Conservation (phyloP, 2,113 vertebrate species). For the Cheirogaleus medius region DNA sequence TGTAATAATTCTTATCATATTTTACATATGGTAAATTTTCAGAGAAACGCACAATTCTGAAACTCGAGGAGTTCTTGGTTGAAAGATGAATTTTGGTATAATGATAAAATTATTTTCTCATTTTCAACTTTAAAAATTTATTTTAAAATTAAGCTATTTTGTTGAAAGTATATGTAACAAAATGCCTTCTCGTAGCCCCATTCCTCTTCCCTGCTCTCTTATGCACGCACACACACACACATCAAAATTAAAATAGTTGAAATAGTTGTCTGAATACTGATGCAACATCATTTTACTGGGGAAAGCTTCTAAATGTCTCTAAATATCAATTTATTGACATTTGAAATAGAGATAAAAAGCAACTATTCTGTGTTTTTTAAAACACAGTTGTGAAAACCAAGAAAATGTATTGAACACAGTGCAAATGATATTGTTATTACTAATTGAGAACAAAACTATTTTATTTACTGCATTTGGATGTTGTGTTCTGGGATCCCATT, state of each 20-base stretch:
- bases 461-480: background rate
- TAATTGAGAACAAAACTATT: background rate
- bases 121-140: background rate
- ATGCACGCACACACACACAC: background rate
- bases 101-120: background rate
- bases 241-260: background rate
- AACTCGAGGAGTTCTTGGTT: background rate
- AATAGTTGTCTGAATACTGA: background rate
- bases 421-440: background rate
- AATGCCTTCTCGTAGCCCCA: background rate
- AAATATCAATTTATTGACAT: background rate
- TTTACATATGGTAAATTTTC: background rate
- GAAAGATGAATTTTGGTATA: slow-evolving; percentile 1
- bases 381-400: background rate
- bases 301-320: background rate
- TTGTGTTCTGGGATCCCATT: background rate
- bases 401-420: background rate
- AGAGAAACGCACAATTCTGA: background rate
- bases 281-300: background rate
- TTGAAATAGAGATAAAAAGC: background rate
- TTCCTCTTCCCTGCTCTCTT: background rate
- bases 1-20: background rate
- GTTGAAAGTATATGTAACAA: background rate
- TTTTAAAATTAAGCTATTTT: background rate
- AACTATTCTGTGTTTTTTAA: background rate